Evolutionary conservation across 30 jellyfish, hydroid and myxozoan genomes (phyloP).

Genomic region (Cassiopea xamachana): DNA sequence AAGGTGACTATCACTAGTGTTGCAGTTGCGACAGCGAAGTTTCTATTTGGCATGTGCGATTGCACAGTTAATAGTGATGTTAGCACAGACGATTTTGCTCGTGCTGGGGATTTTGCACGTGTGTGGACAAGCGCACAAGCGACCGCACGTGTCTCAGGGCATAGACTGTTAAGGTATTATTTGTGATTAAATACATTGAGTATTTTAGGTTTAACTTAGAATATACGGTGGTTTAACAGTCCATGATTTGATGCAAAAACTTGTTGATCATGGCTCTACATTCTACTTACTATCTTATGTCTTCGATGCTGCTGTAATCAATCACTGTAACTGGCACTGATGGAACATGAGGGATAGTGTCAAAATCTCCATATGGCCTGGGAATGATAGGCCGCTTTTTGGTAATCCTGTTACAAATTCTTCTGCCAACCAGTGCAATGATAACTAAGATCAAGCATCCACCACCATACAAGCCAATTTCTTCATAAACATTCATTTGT

Average conservation of each 20-base stretch:
- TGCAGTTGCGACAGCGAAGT: too few relatives aligned
- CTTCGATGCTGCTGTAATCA: not conserved
- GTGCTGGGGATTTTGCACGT: too few relatives aligned
- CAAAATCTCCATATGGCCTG: not conserved
- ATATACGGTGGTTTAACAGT: not conserved
- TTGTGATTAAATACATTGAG: not conserved
- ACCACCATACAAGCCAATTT: slow-evolving; percentile 34
- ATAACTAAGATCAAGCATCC: slow-evolving; percentile 13
- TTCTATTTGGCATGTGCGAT: too few relatives aligned
- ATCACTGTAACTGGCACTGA: not conserved
- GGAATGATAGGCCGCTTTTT: not conserved
- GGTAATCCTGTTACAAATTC: not conserved
- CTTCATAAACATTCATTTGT: not conserved
- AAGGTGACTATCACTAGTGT: too few relatives aligned
- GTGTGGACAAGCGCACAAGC: too few relatives aligned
- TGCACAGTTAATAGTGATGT: too few relatives aligned
- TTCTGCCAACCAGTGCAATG: not conserved
- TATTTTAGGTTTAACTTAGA: too few relatives aligned
- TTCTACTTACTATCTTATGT: not conserved
- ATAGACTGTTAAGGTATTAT: too few relatives aligned
- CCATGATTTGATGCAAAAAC: not conserved
- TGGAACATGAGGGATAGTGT: not conserved
- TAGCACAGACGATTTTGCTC: too few relatives aligned
- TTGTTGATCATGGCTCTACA: too few relatives aligned
- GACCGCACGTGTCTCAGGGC: too few relatives aligned